Evolutionary conservation across 2,797 vertebrate species (phyloP), one percentile per base, ranked within the genome.

Genomic region (Sebastes iracundus): DNA sequence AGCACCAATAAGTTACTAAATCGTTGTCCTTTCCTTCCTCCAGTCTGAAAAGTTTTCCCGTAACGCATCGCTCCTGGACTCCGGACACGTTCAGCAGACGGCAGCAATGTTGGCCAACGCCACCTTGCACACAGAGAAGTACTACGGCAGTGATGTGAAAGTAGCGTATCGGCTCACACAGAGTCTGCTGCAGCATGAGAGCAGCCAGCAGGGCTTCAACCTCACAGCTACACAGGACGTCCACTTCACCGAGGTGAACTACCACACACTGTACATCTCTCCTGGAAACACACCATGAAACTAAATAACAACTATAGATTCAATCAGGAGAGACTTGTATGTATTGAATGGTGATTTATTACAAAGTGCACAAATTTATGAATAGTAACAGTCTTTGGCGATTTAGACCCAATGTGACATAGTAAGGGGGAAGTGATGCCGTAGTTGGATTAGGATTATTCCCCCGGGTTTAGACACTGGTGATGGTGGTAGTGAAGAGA

Each of bases 211-310:
- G 2, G 98, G 98, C 82, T 99, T 99, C 81, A 96, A 93, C 82
- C 96, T 99, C 25, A 97, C 97, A 0, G 98, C 98, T 62, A 99
- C 98, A 0, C 98, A 99, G 94, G 98, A 99, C 0, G 96, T 98
- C 65, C 96, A 97, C 90, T 99, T 99, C 93, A 99, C 97, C 0
- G 97, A 99, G 98, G 98, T 99, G 87, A 84, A 4, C 22, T 1
- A 5, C 12, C 60, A 30, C 56, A 25, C 0, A 2, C 63, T 23
- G 56, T 30, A n/a, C 10, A 38, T 16, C 63, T 18, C 27, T 9
- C 18, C 16, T 30, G 42, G 16, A 30, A 18, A 23, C 52, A 28
- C 49, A 49, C 23, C 20, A 16, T 2, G n/a, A 52, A 55, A 35
- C 10, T 12, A 27, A 42, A 42, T 42, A 42, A 42, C 38, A 42